Percentiles rank a stretch among this genome's conserved stretches.
Conservation (phyloP, 1,140 invertebrate species). For the Wiebesia pumilae region DNA sequence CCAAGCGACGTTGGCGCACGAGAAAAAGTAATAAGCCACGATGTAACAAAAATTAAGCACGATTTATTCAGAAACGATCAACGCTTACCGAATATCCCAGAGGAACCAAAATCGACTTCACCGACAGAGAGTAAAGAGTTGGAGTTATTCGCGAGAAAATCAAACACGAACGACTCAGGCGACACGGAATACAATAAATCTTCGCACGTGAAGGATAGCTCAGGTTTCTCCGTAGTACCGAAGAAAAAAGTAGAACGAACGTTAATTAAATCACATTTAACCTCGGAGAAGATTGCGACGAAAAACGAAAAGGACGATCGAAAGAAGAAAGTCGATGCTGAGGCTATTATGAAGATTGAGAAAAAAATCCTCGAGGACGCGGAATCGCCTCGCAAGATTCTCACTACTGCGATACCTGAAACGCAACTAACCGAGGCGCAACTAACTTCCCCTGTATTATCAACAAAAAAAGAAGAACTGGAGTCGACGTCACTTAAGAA, state of each 20-base stretch:
- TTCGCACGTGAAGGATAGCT: neutral
- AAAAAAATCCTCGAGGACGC: constrained; percentile 41
- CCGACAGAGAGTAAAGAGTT: neutral
- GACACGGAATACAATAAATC: neutral
- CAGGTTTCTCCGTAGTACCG: neutral
- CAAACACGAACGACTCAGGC: neutral
- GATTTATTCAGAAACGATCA: neutral
- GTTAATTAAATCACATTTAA: neutral
- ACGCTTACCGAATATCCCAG: constrained; percentile 9
- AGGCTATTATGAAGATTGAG: constrained; percentile 46
- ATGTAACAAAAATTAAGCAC: neutral
- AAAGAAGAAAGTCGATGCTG: constrained; percentile 34
- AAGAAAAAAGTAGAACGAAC: neutral
- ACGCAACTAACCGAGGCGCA: neutral
- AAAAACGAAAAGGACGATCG: neutral
- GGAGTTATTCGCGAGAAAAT: neutral
- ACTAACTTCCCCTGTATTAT: neutral
- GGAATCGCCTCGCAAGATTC: constrained; percentile 35
- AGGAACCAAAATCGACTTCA: constrained; percentile 4
- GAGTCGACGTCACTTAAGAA: neutral
- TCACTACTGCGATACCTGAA: constrained; percentile 26
- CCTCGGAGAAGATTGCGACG: neutral
- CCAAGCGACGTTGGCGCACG: too few species aligned
- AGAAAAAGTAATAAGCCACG: neutral
- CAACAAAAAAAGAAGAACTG: neutral